Conservation (phyloP, 1,140 invertebrate genomes). For the Stegodyphus dumicola region DNA sequence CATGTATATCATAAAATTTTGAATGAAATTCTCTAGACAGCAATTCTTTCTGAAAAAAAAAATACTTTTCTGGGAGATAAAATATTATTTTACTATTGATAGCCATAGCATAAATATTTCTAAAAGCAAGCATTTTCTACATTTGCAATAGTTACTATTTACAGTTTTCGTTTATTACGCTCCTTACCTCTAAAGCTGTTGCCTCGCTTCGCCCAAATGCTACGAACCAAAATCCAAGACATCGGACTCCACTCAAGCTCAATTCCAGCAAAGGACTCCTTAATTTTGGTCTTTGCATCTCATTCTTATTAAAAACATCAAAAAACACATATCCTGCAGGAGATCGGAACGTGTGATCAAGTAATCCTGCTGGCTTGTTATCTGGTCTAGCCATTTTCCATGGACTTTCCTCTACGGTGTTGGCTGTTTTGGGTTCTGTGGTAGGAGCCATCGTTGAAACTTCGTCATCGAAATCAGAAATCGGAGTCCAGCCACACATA, state of each 20-base stretch:
- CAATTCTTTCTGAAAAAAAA: too few species aligned
- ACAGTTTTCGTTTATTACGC: neutral
- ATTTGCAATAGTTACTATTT: neutral
- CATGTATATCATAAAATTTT: too few species aligned
- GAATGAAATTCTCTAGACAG: too few species aligned
- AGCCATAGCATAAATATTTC: too few species aligned
- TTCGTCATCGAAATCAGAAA: constrained; percentile 65
- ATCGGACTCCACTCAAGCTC: constrained; percentile 66
- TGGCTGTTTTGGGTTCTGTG: constrained; percentile 20
- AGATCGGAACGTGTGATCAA: constrained; percentile 76
- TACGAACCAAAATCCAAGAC: constrained; percentile 75
- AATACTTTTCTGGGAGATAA: too few species aligned
- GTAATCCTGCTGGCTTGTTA: constrained; percentile 74
- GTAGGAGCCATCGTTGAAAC: constrained; percentile 46
- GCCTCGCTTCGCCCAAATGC: constrained; percentile 64
- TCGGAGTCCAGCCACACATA: constrained; percentile 75
- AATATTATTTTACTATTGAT: too few species aligned
- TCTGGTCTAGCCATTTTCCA: constrained; percentile 75
- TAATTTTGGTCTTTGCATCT: constrained; percentile 64
- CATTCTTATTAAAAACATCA: constrained; percentile 75
- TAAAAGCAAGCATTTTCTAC: neutral
- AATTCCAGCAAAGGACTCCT: constrained; percentile 63
- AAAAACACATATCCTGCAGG: constrained; percentile 76
- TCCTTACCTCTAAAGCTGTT: constrained; percentile 61
- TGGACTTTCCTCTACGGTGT: constrained; percentile 55